A percentile compares a stretch with the other conserved stretches of the same genome.
Evolutionary conservation across 1,140 invertebrate genomes (phyloP).

Genomic region (Heliconius himera): DNA sequence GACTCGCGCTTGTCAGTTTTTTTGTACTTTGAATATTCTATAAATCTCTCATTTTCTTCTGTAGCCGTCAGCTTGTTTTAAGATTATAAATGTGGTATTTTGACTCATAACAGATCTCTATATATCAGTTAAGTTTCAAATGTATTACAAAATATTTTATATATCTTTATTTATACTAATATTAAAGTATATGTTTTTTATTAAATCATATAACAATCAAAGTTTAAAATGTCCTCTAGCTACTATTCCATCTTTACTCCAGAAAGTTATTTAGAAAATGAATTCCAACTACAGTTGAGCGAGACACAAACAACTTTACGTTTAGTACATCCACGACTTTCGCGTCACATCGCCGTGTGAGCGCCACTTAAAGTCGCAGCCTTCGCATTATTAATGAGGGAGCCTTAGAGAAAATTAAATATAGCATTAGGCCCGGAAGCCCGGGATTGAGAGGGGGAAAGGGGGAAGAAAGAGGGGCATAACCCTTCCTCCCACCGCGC

Average conservation of each 20-base stretch:
- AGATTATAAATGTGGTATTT: no score
- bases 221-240: no score
- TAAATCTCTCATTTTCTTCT: no score
- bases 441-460: conserved; percentile 60
- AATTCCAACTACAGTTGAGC: neutral
- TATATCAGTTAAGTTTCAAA: no score
- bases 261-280: neutral
- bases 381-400: conserved; percentile 81
- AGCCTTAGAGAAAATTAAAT: conserved; percentile 82
- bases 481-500: conserved; percentile 70
- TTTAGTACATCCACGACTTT: conserved; percentile 60
- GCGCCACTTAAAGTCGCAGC: conserved; percentile 80
- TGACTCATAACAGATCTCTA: no score
- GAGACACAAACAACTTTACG: conserved; percentile 18
- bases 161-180: no score
- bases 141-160: no score
- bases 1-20: no score
- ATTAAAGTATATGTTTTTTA: no score
- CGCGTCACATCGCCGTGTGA: conserved; percentile 64
- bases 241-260: neutral
- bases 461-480: conserved; percentile 60
- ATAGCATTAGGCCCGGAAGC: conserved; percentile 80
- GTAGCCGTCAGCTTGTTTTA: no score
- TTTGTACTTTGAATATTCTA: no score
- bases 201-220: no score